Conservation (phyloP, 2,113 vertebrate genomes). For the Nipponia nippon region DNA sequence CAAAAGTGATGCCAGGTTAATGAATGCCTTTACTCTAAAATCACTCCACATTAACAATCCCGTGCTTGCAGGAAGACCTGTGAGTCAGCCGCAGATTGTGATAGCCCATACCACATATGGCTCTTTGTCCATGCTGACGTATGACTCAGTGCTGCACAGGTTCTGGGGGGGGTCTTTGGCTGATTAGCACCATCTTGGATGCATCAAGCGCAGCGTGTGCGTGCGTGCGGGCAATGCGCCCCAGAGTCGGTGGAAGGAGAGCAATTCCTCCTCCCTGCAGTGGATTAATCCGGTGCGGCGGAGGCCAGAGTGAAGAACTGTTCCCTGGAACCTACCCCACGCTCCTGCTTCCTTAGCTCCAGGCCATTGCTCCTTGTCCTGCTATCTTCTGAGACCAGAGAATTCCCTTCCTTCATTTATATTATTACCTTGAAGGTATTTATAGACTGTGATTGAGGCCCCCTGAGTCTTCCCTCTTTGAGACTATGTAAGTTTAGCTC, state of each 20-base stretch:
- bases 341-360: constrained; percentile 65
- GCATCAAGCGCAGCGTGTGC: background rate
- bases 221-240: background rate
- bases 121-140: background rate
- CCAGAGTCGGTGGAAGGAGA: background rate
- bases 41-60: background rate
- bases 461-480: constrained; percentile 57
- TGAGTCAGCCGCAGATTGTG: fast-evolving
- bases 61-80: background rate
- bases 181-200: background rate
- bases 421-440: constrained; percentile 73
- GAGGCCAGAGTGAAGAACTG: constrained; percentile 5
- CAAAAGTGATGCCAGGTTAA: background rate
- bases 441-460: constrained; percentile 68
- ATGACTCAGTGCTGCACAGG: background rate
- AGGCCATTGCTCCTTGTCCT: constrained; percentile 72
- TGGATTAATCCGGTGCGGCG: background rate
- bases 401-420: constrained; percentile 74
- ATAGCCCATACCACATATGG: background rate
- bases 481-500: constrained; percentile 66
- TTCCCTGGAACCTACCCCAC: constrained; percentile 9
- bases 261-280: constrained; percentile 9
- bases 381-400: constrained; percentile 50
- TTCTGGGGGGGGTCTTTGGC: background rate
- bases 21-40: background rate